Percentiles rank a stretch among this genome's conserved stretches.
Conservation (phyloP, 2,888 invertebrate genomes). For the Sipha maydis region DNA sequence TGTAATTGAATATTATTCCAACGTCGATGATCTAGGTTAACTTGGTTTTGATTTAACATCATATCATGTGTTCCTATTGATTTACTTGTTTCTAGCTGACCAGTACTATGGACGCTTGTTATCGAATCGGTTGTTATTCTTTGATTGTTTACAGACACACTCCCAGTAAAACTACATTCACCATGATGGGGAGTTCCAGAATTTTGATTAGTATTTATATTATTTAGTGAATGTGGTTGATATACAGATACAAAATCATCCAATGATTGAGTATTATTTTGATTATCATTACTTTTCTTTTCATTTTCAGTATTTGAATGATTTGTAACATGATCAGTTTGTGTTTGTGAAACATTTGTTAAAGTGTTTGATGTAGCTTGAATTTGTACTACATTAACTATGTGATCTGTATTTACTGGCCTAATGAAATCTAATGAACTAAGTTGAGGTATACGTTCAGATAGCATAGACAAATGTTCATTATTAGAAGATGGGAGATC, state of each 20-base stretch:
- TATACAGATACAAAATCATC: constrained; percentile 39
- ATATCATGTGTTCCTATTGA: constrained; percentile 17
- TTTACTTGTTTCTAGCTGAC: constrained; percentile 15
- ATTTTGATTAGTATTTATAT: constrained; percentile 24
- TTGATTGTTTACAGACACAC: constrained; percentile 45
- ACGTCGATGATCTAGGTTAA: background rate
- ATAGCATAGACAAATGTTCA: constrained; percentile 66
- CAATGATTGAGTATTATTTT: constrained; percentile 31
- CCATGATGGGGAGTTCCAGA: constrained; percentile 32
- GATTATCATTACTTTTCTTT: constrained; percentile 34
- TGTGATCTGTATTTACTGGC: constrained; percentile 69
- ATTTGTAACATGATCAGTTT: constrained; percentile 46
- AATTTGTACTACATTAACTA: constrained; percentile 74
- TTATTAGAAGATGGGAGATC: background rate
- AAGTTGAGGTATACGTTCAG: constrained; percentile 72
- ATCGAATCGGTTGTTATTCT: constrained; percentile 21
- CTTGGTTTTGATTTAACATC: constrained; percentile 18
- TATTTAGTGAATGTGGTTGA: constrained; percentile 43
- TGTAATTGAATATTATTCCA: constrained; percentile 46
- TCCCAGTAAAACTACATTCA: constrained; percentile 53
- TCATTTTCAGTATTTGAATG: constrained; percentile 34
- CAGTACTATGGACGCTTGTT: background rate
- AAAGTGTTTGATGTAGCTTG: constrained; percentile 62
- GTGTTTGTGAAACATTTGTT: constrained; percentile 51
- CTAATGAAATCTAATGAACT: constrained; percentile 73